Base-by-base conservation (phyloP, 2,113 vertebrate genomes). In the Poeciliopsis prolifica region DNA sequence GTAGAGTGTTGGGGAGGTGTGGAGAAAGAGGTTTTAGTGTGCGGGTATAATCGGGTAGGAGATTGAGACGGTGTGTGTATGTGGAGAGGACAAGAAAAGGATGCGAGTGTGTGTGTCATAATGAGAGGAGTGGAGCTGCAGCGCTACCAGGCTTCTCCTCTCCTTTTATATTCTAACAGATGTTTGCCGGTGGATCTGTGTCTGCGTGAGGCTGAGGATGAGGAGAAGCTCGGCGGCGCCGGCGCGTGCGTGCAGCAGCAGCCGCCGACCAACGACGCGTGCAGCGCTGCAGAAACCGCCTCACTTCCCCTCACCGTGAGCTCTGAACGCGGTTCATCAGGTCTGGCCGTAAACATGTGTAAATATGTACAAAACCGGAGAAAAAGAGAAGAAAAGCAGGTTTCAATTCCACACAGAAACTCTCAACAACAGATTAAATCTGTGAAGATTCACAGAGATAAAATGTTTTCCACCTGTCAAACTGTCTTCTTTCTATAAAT, bases 1-100 rank as follows among this genome's bases (percentile, higher is more conserved):
- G 88, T 75, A 77, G 69, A 66, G 86, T 81, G 42, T 75, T 60
- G 81, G 69, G 78, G 75, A 72, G 76, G 81, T 74, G 83, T 83
- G 83, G 81, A 79, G 83, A 84, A 86, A 86, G 78, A 74, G 91
- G 85, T 82, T 90, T 88, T 91, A 83, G 88, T 51, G 82, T 84
- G 75, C 40, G 75, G 71, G 77, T 85, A 80, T 90, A 90, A 91
- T 84, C 81, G 80, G 85, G 83, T 60, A 87, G 85, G 89, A 88
- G 93, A 91, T 90, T 91, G 91, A 89, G 87, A 84, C 81, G 81
- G 51, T 54, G 60, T 72, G 80, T 80, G 86, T 75, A 70, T 89
- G 87, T 84, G 84, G 63, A 73, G 48, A 51, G 48, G 48, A 51
- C 22, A 51, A 51, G 73, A 37, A 37, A 37, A 37, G 65, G 86